Conservation (phyloP, 2,113 vertebrate genomes). For the Thalassoma bifasciatum region DNA sequence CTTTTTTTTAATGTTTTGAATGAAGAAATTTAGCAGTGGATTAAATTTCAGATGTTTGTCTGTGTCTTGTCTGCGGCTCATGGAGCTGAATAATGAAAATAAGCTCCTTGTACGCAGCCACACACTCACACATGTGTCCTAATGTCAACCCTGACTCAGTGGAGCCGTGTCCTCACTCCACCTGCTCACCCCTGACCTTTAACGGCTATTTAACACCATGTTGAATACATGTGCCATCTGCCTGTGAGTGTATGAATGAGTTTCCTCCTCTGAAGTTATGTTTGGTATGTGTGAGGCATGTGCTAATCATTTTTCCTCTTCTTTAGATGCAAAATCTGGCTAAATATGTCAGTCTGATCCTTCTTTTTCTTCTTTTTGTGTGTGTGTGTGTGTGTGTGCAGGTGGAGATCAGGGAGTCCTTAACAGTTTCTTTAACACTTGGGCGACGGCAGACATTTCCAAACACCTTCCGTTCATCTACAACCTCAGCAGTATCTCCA, state of each 20-base stretch:
- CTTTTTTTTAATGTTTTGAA: not conserved
- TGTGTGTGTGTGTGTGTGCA: conserved; percentile 69
- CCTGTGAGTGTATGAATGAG: not conserved
- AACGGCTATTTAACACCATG: not conserved
- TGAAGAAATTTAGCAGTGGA: not conserved
- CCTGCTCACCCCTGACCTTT: conserved; percentile 3
- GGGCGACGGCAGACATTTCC: conserved; percentile 95
- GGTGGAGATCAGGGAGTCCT: conserved; percentile 98
- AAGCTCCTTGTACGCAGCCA: not conserved
- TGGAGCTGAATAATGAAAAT: not conserved
- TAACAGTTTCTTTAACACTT: conserved; percentile 95
- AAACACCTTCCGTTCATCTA: conserved; percentile 99
- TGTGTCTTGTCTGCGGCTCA: not conserved
- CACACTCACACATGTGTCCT: not conserved
- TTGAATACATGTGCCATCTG: not conserved
- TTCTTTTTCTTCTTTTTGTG: too few species aligned
- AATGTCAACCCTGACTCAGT: not conserved
- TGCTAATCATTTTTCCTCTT: too few species aligned
- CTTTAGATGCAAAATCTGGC: too few species aligned
- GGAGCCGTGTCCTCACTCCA: not conserved
- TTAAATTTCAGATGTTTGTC: not conserved
- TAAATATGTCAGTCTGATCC: too few species aligned
- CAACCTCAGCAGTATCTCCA: conserved; percentile 94
- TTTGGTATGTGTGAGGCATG: not conserved
- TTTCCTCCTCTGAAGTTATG: conserved; percentile 13